Conservation (phyloP, 2,113 vertebrate genomes). For the Haplochromis vanheusdeni region DNA sequence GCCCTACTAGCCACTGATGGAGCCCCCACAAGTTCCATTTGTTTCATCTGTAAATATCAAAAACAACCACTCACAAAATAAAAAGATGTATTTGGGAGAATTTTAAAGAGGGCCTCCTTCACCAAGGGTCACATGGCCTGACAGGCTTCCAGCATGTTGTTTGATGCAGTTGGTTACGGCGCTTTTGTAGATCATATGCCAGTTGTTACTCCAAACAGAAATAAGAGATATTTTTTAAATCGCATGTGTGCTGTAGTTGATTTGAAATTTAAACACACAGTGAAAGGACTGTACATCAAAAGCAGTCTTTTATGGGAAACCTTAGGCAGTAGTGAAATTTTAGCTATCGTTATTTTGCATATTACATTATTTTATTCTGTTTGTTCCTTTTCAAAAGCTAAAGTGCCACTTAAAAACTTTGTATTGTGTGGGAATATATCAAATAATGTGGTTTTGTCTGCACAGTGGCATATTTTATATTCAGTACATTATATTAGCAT, state of each 20-base stretch:
- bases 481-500: not conserved
- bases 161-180: rapidly evolving
- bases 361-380: not conserved
- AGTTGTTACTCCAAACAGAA: not conserved
- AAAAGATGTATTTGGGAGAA: not conserved
- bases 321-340: not conserved
- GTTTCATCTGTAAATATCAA: not conserved
- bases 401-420: constrained; percentile 6
- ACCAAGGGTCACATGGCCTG: not conserved
- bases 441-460: not conserved
- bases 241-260: not conserved
- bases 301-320: not conserved
- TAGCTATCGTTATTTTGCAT: not conserved
- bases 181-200: not conserved
- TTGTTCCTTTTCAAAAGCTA: not conserved
- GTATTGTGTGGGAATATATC: not conserved
- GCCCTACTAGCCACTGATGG: not conserved
- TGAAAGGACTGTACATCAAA: not conserved
- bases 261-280: not conserved
- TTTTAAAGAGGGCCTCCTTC: not conserved
- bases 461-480: not conserved
- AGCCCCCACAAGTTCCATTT: rapidly evolving
- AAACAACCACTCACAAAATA: not conserved
- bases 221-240: not conserved
- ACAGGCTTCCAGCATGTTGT: not conserved